phyloP scores from a whole-genome alignment of 2,888 invertebrate genomes.

The Tiliacea aurago region DNA sequence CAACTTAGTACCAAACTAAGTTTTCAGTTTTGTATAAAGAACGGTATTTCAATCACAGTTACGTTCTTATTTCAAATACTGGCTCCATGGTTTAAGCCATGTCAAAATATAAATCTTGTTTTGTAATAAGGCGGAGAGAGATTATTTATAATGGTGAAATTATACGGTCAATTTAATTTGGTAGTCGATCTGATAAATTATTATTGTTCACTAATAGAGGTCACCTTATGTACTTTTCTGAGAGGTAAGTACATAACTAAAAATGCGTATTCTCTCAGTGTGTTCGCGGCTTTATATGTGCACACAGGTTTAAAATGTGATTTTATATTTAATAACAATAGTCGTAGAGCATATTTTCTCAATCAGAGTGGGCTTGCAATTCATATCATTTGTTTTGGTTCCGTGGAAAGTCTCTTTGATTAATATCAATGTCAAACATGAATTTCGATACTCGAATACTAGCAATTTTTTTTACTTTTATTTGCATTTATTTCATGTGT shows the following conservation, averaged over 20 bases:
- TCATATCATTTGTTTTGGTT: conserved; percentile 31
- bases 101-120: no score
- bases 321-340: conserved; percentile 62
- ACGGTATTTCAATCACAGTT: no score
- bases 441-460: conserved; percentile 15
- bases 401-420: conserved; percentile 35
- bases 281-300: conserved; percentile 32
- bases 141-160: no score
- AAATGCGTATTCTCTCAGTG: conserved; percentile 20
- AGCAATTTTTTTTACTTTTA: no score
- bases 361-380: conserved; percentile 46
- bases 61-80: no score
- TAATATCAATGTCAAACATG: neutral
- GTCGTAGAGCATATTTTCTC: conserved; percentile 53
- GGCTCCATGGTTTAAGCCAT: no score
- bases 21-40: no score
- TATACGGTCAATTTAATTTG: neutral
- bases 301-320: conserved; percentile 64
- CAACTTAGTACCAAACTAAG: no score
- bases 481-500: conserved; percentile 34
- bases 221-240: neutral
- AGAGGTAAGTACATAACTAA: neutral
- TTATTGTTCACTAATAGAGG: neutral
- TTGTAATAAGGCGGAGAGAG: no score
- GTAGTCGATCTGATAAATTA: neutral